Percentiles rank a stretch among this genome's conserved stretches.
phyloP scores from a whole-genome alignment of 2,797 vertebrate genomes.

The Micrastur ruficollis region DNA sequence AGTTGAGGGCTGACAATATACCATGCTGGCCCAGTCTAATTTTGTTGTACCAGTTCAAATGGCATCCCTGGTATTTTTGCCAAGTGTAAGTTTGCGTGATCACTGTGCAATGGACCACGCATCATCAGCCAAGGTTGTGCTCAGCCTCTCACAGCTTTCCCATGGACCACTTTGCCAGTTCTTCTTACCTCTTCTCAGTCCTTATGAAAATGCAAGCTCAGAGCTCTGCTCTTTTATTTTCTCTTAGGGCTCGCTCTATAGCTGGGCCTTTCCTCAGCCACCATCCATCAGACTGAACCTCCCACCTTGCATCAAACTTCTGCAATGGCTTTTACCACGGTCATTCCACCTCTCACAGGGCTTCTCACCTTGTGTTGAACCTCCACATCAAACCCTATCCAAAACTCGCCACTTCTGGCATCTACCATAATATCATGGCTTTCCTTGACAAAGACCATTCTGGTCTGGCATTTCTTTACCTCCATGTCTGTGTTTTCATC shows the following conservation, averaged over 20 bases:
- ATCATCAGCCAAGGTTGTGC: neutral
- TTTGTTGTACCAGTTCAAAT: neutral
- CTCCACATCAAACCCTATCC: neutral
- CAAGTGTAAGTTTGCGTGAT: neutral
- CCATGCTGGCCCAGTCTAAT: neutral
- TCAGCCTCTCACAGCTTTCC: neutral
- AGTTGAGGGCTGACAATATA: neutral
- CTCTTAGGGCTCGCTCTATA: neutral
- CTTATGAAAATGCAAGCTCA: neutral
- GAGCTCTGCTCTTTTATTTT: neutral
- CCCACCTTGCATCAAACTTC: neutral
- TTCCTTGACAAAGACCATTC: neutral
- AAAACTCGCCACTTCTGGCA: neutral
- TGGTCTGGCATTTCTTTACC: neutral
- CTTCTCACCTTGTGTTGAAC: neutral
- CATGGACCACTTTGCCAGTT: neutral
- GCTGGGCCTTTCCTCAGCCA: neutral
- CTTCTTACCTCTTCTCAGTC: neutral
- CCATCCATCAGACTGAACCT: neutral
- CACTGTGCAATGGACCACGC: accelerated
- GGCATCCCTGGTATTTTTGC: neutral
- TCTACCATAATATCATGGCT: neutral
- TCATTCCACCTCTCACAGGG: neutral
- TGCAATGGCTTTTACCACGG: neutral
- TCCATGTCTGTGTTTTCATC: neutral